A percentile compares a stretch with the other conserved stretches of the same genome.
Evolutionary conservation across 2,113 vertebrate species (phyloP).

Genomic region (Tricholaema leucomelas): DNA sequence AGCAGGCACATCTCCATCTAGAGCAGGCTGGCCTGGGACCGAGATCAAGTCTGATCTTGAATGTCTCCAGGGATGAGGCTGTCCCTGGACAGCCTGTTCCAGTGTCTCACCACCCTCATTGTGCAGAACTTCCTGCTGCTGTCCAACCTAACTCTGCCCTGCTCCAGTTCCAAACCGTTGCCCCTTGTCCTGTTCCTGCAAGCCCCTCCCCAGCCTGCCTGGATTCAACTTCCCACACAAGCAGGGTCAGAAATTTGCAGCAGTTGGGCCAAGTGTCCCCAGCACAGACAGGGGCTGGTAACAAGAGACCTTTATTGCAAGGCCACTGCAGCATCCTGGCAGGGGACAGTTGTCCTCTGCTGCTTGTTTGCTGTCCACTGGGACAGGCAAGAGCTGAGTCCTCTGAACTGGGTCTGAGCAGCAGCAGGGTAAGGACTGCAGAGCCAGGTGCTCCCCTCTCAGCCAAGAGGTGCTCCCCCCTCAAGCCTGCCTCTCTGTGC

Average conservation of each 20-base stretch:
- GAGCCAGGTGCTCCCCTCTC: not conserved
- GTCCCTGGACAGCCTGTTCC: too few species aligned
- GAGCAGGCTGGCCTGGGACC: too few species aligned
- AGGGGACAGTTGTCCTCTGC: not conserved
- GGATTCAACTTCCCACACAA: not conserved
- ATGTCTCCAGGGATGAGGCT: too few species aligned
- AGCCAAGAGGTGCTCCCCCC: fast-evolving
- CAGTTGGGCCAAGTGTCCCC: not conserved
- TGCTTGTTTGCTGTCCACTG: not conserved
- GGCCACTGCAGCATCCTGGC: fast-evolving
- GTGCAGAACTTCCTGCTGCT: too few species aligned
- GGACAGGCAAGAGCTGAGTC: not conserved
- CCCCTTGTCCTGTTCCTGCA: too few species aligned
- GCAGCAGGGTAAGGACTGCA: fast-evolving
- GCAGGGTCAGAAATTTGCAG: not conserved
- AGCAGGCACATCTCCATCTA: too few species aligned
- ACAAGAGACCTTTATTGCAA: fast-evolving
- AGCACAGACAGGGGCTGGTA: not conserved
- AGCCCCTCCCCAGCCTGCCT: too few species aligned
- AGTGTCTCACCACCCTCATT: too few species aligned
- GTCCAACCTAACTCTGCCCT: too few species aligned
- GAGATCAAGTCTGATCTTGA: too few species aligned
- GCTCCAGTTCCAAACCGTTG: too few species aligned
- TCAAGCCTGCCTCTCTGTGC: not conserved
- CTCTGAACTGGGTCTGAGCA: not conserved